Evolutionary conservation across 2,113 vertebrate genomes (phyloP).

Genomic region (Lepisosteus osseus): DNA sequence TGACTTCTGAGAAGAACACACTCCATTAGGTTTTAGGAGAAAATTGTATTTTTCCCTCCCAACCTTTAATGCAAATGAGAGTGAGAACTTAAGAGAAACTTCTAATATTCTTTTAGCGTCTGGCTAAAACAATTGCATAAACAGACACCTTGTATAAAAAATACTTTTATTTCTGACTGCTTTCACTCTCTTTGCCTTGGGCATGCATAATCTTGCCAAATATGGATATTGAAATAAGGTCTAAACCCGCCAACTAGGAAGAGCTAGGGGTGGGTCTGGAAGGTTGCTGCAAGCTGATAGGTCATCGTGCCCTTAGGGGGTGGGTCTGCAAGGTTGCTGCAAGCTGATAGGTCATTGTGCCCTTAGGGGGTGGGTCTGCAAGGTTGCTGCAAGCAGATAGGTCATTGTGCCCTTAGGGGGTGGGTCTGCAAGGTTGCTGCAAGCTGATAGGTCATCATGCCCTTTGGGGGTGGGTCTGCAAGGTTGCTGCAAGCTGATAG

Average conservation of each 20-base stretch:
- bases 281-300: background rate
- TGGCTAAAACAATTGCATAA: slow-evolving; percentile 28
- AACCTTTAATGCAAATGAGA: slow-evolving; percentile 9
- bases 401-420: background rate
- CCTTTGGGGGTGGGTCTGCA: too few species aligned
- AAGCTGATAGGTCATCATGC: too few species aligned
- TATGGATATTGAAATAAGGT: slow-evolving; percentile 13
- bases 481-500: background rate
- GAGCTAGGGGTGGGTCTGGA: background rate
- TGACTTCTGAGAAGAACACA: slow-evolving; percentile 12
- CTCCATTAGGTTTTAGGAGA: slow-evolving; percentile 14
- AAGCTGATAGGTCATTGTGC: background rate
- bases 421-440: background rate
- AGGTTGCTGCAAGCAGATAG: too few species aligned
- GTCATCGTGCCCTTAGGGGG: background rate
- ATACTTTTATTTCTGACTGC: slow-evolving; percentile 9
- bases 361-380: too few species aligned
- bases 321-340: background rate
- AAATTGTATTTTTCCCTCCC: too few species aligned
- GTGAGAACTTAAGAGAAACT: slow-evolving; percentile 36
- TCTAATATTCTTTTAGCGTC: slow-evolving; percentile 28
- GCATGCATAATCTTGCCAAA: slow-evolving; percentile 34
- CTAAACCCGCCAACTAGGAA: slow-evolving; percentile 21
- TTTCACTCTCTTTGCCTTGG: slow-evolving; percentile 37
- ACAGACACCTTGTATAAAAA: background rate